Percentiles rank a stretch among this genome's conserved stretches.
Evolutionary conservation across 2,113 vertebrate genomes (phyloP).

Genomic region (Notothenia coriiceps): DNA sequence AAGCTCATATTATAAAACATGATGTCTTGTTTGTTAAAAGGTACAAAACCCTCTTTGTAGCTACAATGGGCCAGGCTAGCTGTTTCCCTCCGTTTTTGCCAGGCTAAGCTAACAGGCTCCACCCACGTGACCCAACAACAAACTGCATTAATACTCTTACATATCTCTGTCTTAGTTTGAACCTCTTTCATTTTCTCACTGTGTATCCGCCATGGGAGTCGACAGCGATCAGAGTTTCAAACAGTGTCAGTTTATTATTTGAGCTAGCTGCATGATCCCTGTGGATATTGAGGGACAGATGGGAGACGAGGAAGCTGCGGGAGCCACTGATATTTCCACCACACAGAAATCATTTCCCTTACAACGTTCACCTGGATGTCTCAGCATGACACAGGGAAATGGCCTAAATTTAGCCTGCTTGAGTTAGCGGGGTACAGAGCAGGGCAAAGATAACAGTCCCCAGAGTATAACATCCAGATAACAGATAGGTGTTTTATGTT

Average conservation of each 20-base stretch:
- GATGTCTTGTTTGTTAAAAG: too few relatives aligned
- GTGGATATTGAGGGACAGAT: slow-evolving; percentile 33
- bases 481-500: not conserved
- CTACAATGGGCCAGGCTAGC: not conserved
- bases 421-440: slow-evolving; percentile 12
- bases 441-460: not conserved
- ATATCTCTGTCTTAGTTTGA: not conserved
- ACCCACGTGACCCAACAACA: not conserved
- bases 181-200: not conserved
- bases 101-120: not conserved
- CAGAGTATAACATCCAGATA: not conserved
- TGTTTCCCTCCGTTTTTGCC: not conserved
- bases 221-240: slow-evolving; percentile 31
- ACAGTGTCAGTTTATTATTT: slow-evolving; percentile 37
- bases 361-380: slow-evolving; percentile 54
- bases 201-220: not conserved
- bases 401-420: slow-evolving; percentile 39
- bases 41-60: not conserved
- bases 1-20: too few relatives aligned
- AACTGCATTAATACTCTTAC: not conserved
- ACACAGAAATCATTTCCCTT: slow-evolving; percentile 52
- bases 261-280: slow-evolving; percentile 26
- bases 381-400: slow-evolving; percentile 48
- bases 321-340: slow-evolving; percentile 60
- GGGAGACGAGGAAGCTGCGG: slow-evolving; percentile 20